phyloP scores from a whole-genome alignment of 2,113 vertebrate genomes.

The Rissa tridactyla region DNA sequence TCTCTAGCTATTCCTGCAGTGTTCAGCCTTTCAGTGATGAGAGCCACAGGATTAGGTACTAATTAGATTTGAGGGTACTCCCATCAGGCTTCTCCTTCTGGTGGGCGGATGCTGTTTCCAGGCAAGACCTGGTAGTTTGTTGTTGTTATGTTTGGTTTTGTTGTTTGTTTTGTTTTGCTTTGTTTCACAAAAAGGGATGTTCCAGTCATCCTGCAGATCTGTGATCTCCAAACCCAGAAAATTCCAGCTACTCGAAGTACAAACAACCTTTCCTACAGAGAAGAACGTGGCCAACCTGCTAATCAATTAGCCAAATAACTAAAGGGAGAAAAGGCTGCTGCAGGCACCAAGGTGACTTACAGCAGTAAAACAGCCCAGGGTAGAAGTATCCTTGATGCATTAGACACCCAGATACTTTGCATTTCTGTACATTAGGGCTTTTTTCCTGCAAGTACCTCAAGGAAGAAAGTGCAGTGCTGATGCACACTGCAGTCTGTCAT shows the following conservation, averaged over 20 bases:
- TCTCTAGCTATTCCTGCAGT: neutral
- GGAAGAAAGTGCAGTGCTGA: neutral
- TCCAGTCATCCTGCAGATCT: neutral
- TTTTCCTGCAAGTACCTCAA: neutral
- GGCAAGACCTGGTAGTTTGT: neutral
- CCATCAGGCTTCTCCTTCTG: neutral
- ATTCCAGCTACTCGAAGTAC: neutral
- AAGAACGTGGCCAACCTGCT: neutral
- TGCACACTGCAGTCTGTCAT: neutral
- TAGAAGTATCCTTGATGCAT: neutral
- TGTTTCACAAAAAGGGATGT: neutral
- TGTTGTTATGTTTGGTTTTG: neutral
- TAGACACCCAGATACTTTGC: neutral
- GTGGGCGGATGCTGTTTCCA: neutral
- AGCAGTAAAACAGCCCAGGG: neutral
- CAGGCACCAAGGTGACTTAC: neutral
- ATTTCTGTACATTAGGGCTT: neutral
- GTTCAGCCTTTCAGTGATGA: neutral
- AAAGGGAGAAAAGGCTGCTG: neutral
- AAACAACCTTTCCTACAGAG: neutral
- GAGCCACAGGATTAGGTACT: neutral
- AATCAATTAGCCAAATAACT: neutral
- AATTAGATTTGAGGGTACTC: conserved; percentile 22
- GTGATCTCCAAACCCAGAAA: neutral
- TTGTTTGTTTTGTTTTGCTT: neutral